phyloP scores from a whole-genome alignment of 2,888 invertebrate species.

The Cheilosia variabilis region DNA sequence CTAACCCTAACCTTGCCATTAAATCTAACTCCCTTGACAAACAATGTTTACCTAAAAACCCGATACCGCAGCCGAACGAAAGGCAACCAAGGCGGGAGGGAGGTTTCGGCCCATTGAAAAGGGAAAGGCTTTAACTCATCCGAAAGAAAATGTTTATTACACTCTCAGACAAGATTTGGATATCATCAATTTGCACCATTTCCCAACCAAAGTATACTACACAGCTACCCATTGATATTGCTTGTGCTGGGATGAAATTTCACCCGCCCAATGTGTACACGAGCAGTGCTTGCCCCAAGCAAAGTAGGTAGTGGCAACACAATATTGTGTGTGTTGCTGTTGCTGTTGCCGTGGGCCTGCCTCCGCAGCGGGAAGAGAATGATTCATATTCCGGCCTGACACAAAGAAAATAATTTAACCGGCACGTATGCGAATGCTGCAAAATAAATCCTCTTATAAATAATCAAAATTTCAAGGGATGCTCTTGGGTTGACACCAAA shows the following conservation, averaged over 20 bases:
- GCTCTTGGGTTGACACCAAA: conserved; percentile 12
- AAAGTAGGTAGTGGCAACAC: not conserved
- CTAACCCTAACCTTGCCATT: too few species aligned
- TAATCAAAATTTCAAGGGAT: conserved; percentile 9
- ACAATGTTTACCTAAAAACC: not conserved
- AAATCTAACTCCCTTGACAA: not conserved
- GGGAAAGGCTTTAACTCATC: conserved; percentile 1
- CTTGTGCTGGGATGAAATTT: not conserved
- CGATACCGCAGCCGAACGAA: not conserved
- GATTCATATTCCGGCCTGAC: conserved; percentile 21
- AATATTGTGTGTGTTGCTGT: not conserved
- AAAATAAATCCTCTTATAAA: conserved; percentile 33
- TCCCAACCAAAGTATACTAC: not conserved
- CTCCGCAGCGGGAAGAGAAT: not conserved
- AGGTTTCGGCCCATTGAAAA: not conserved
- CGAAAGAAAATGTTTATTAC: conserved; percentile 10
- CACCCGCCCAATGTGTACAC: not conserved
- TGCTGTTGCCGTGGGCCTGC: not conserved
- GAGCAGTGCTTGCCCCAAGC: not conserved
- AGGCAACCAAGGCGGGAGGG: not conserved
- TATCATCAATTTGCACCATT: conserved; percentile 25
- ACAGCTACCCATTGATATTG: not conserved
- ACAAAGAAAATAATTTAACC: conserved; percentile 30
- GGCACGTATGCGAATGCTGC: conserved; percentile 9
- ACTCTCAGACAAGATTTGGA: conserved; percentile 13